Conservation (phyloP, 37 sponge, comb jelly and placozoan genomes). For the Ephydatia muelleri region DNA sequence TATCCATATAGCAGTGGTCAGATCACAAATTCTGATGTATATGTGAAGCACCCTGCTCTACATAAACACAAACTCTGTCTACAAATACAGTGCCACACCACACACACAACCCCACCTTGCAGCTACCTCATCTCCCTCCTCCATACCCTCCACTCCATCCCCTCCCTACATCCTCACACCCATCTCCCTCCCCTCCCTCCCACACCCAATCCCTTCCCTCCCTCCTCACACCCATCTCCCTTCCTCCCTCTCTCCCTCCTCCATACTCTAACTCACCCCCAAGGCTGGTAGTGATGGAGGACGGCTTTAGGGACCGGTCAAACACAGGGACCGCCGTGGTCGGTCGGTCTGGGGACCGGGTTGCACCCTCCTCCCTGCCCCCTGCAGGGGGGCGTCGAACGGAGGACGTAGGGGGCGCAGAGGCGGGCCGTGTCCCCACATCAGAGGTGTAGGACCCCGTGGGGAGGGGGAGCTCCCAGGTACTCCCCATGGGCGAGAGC, state of each 20-base stretch:
- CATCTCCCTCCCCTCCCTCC: neutral
- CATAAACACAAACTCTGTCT: too few species aligned
- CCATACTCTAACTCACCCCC: neutral
- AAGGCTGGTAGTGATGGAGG: neutral
- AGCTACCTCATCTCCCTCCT: constrained; percentile 16
- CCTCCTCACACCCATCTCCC: neutral
- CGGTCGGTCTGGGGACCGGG: neutral
- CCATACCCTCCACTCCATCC: neutral
- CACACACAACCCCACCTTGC: constrained; percentile 13
- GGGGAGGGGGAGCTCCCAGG: neutral
- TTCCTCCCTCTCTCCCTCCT: constrained; percentile 1
- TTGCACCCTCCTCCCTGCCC: neutral
- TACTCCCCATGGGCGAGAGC: neutral
- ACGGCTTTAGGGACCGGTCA: neutral
- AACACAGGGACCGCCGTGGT: neutral
- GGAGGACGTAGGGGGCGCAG: neutral
- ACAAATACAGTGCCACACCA: constrained; percentile 4
- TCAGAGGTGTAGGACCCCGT: neutral
- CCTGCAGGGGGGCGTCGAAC: neutral
- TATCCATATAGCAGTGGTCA: too few species aligned
- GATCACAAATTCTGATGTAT: too few species aligned
- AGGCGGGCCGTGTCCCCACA: neutral
- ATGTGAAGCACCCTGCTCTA: neutral
- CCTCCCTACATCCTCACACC: neutral
- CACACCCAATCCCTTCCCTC: constrained; percentile 5